phyloP scores from a whole-genome alignment of 1,140 invertebrate species.

The Ephestia elutella region DNA sequence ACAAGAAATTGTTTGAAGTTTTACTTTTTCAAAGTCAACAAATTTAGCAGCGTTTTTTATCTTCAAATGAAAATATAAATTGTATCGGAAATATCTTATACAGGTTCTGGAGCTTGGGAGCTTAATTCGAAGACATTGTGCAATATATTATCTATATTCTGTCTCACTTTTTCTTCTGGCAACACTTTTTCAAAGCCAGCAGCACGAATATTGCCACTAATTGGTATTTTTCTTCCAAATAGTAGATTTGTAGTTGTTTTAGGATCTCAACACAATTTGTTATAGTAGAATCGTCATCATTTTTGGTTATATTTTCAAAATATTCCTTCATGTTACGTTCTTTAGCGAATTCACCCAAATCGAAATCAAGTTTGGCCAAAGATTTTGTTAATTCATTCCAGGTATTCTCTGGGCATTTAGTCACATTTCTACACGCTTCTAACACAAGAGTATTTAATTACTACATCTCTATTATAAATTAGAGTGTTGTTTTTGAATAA shows the following conservation, averaged over 20 bases:
- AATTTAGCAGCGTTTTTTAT: slow-evolving; percentile 34
- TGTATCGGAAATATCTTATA: slow-evolving; percentile 54
- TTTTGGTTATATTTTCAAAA: slow-evolving; percentile 33
- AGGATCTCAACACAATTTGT: slow-evolving; percentile 37
- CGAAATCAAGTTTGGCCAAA: slow-evolving; percentile 43
- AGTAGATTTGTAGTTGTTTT: slow-evolving; percentile 44
- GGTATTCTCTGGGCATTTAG: slow-evolving; percentile 45
- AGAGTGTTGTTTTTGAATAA: slow-evolving; percentile 33
- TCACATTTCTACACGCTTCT: slow-evolving; percentile 42
- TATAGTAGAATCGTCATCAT: slow-evolving; percentile 27
- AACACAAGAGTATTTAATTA: slow-evolving; percentile 40
- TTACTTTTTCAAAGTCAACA: slow-evolving; percentile 52
- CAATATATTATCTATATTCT: slow-evolving; percentile 40
- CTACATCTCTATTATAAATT: slow-evolving; percentile 37
- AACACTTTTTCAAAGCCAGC: slow-evolving; percentile 47
- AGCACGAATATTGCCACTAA: slow-evolving; percentile 50
- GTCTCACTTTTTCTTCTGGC: slow-evolving; percentile 48
- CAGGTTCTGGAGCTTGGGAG: slow-evolving; percentile 49
- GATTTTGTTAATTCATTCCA: slow-evolving; percentile 38
- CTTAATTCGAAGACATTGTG: slow-evolving; percentile 55
- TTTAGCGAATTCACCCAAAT: slow-evolving; percentile 37
- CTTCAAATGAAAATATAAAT: slow-evolving; percentile 50
- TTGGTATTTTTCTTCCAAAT: slow-evolving; percentile 58
- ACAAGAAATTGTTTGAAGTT: slow-evolving; percentile 43
- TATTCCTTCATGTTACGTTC: slow-evolving; percentile 35